Evolutionary conservation across 2,113 vertebrate genomes (phyloP).

Genomic region (Chascanopsetta lugubris): DNA sequence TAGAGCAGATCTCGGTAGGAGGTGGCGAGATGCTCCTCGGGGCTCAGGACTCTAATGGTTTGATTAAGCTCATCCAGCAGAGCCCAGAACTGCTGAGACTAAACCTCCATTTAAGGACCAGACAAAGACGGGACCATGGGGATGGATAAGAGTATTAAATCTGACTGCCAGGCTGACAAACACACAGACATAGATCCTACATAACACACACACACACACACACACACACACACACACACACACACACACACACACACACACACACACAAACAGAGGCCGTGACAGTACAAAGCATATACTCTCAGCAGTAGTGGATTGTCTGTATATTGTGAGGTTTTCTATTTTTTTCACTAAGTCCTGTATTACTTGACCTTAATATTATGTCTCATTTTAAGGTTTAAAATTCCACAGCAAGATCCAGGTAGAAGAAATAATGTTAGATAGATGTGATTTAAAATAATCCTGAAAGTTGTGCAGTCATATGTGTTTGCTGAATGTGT

Average conservation of each 20-base stretch:
- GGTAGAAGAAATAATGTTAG: no score
- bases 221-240: constrained; percentile 13
- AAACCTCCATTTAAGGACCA: constrained; percentile 90
- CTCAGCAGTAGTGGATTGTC: constrained; percentile 1
- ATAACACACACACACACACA: constrained; percentile 32
- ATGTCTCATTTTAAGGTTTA: background rate
- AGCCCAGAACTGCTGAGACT: constrained; percentile 74
- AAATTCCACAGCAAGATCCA: no score
- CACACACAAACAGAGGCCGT: no score
- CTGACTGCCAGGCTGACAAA: constrained; percentile 66
- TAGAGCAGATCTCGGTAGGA: constrained; percentile 74
- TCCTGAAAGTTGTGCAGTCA: background rate
- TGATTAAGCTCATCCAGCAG: constrained; percentile 80
- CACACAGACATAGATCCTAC: constrained; percentile 45
- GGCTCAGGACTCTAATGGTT: constrained; percentile 81
- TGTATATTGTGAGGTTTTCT: background rate
- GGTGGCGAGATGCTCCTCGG: constrained; percentile 71
- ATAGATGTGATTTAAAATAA: no score
- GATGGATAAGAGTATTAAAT: constrained; percentile 79
- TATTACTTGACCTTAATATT: background rate
- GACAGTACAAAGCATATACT: background rate
- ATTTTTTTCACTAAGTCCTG: background rate
- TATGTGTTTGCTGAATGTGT: no score
- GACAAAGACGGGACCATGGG: constrained; percentile 76
- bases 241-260: constrained; percentile 36